A percentile compares a stretch with the other conserved stretches of the same genome.
Conservation (phyloP, 2,888 invertebrate species). For the Sceliomorpha sp. region DNA sequence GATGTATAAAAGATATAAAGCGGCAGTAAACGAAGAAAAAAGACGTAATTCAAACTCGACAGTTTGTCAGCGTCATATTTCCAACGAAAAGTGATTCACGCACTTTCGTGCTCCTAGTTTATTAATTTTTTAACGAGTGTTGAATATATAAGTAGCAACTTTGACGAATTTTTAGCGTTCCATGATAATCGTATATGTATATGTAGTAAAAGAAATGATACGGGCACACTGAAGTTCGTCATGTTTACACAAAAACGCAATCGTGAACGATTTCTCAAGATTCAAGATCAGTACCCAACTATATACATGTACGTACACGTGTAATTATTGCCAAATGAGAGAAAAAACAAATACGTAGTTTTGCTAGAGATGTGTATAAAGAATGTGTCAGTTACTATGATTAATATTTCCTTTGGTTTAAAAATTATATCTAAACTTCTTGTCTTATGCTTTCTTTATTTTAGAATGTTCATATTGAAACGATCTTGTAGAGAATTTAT, state of each 20-base stretch:
- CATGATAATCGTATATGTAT: slow-evolving; percentile 27
- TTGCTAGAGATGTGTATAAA: slow-evolving; percentile 41
- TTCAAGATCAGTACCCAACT: slow-evolving; percentile 8
- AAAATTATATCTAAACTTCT: slow-evolving; percentile 12
- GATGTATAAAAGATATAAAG: slow-evolving; percentile 14
- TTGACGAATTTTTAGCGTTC: slow-evolving; percentile 26
- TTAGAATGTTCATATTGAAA: slow-evolving; percentile 29
- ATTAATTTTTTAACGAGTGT: slow-evolving; percentile 39
- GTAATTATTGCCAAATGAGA: slow-evolving; percentile 41
- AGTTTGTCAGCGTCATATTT: slow-evolving; percentile 42
- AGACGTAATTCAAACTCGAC: slow-evolving; percentile 14
- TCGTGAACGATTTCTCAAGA: slow-evolving; percentile 1
- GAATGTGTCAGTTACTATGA: slow-evolving; percentile 39
- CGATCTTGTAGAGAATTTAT: slow-evolving; percentile 21
- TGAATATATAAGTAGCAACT: slow-evolving; percentile 20
- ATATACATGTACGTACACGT: background rate
- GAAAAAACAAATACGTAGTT: slow-evolving; percentile 43
- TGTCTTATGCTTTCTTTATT: slow-evolving; percentile 8
- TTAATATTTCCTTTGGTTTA: slow-evolving; percentile 7
- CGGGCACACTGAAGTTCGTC: background rate
- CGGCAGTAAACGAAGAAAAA: slow-evolving; percentile 14
- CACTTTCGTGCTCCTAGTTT: slow-evolving; percentile 37
- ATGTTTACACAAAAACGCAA: slow-evolving; percentile 7
- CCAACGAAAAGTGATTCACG: slow-evolving; percentile 21
- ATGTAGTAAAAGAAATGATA: slow-evolving; percentile 18